phyloP scores from a whole-genome alignment of 2,113 vertebrate species.

The cat (Felis catus) region DNA sequence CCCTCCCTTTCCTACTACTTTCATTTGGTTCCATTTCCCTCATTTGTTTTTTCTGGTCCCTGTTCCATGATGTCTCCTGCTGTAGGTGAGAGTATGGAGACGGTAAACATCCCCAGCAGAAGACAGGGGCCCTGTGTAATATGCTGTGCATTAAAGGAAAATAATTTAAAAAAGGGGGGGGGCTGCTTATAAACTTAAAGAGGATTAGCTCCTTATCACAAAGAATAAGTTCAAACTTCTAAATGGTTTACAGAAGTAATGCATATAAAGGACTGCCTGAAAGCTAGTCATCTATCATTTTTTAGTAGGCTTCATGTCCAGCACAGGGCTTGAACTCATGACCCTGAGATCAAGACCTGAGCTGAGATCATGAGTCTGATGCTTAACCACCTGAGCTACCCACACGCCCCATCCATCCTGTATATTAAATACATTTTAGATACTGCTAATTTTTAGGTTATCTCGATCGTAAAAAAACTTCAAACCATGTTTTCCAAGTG shows the following conservation, averaged over 20 bases:
- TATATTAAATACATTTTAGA: background rate
- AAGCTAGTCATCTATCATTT: background rate
- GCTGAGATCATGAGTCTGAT: too few species aligned
- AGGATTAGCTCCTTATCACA: background rate
- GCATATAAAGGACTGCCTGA: slow-evolving; percentile 4
- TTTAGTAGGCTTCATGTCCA: too few species aligned
- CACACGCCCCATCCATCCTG: background rate
- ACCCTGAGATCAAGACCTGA: too few species aligned
- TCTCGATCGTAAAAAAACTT: background rate
- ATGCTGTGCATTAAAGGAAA: background rate
- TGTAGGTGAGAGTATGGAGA: slow-evolving; percentile 26
- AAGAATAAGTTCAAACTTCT: background rate
- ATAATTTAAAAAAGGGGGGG: background rate
- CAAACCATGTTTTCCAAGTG: background rate
- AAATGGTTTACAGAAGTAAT: background rate
- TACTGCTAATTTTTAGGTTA: background rate
- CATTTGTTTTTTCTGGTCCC: too few species aligned
- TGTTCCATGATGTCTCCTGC: background rate
- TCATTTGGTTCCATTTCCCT: too few species aligned
- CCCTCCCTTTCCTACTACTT: too few species aligned
- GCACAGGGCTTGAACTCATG: too few species aligned
- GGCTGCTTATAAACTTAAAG: background rate
- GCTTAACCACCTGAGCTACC: too few species aligned
- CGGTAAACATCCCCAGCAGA: too few species aligned
- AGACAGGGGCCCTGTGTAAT: background rate